Conservation (phyloP, 2,113 vertebrate genomes). For the Sula dactylatra region DNA sequence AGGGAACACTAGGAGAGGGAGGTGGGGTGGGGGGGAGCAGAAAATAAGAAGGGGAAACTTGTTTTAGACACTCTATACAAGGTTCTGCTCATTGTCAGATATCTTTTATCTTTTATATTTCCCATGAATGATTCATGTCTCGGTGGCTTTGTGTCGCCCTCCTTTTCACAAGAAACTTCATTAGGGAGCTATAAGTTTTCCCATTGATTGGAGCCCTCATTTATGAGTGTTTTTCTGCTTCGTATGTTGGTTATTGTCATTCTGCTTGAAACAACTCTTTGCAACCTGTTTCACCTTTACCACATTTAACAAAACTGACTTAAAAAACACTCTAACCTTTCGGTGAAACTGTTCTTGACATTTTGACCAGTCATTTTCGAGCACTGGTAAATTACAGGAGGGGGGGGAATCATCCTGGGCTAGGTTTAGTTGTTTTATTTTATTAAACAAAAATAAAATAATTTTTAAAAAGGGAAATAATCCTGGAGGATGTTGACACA, state of each 20-base stretch:
- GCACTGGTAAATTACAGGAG: background rate
- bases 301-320: conserved; percentile 69
- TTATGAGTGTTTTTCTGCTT: conserved; percentile 79
- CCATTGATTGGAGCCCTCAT: conserved; percentile 79
- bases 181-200: conserved; percentile 87
- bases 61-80: conserved; percentile 91
- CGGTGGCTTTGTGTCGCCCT: conserved; percentile 82
- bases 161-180: conserved; percentile 86
- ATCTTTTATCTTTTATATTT: conserved; percentile 95
- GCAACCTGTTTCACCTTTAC: conserved; percentile 75
- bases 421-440: background rate
- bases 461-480: background rate
- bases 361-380: conserved; percentile 61
- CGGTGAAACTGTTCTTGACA: conserved; percentile 67
- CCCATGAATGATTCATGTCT: conserved; percentile 95
- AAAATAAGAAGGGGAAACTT: conserved; percentile 88
- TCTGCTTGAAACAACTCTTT: conserved; percentile 72
- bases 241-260: conserved; percentile 78
- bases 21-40: conserved; percentile 75
- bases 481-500: background rate
- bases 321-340: conserved; percentile 71
- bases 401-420: background rate
- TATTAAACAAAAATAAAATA: background rate
- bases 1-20: conserved; percentile 83
- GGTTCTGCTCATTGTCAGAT: conserved; percentile 87